These are phyloP conservation scores for Nesoenas mayeri DNA, from an alignment of 2,113 vertebrate species.

Conservation along the genomic window DNA sequence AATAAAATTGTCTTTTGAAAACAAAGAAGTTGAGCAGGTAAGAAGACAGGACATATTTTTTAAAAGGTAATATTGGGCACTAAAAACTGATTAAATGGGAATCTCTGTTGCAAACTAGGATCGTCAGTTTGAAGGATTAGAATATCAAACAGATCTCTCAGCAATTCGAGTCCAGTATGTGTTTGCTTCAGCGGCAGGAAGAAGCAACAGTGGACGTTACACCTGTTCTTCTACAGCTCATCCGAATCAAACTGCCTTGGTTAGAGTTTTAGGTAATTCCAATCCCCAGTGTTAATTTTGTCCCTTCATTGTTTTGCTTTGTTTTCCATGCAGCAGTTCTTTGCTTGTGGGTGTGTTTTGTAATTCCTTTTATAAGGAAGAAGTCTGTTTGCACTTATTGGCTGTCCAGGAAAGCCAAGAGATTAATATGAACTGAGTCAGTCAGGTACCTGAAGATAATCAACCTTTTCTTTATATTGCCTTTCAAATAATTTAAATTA, in stretches of 20 bases:
- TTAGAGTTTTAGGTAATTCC: conserved; percentile 82
- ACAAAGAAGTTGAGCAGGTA: conserved; percentile 69
- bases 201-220: conserved; percentile 76
- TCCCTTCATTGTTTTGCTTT: not conserved
- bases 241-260: conserved; percentile 65
- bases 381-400: not conserved
- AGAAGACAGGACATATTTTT: not conserved
- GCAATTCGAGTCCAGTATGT: conserved; percentile 65
- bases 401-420: not conserved
- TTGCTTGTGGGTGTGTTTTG: not conserved
- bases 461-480: not conserved
- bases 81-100: not conserved
- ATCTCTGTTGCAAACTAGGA: conserved; percentile 68
- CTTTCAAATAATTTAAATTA: not conserved
- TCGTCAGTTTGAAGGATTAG: conserved; percentile 45
- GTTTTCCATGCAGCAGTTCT: not conserved
- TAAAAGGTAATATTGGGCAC: not conserved
- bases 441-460: not conserved
- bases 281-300: not conserved
- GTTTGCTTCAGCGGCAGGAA: conserved; percentile 61
- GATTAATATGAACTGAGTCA: not conserved
- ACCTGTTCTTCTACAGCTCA: conserved; percentile 73
- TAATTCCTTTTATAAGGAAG: not conserved
- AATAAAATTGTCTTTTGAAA: conserved; percentile 60
- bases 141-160: conserved; percentile 21